Base-by-base conservation (phyloP, 2,888 invertebrate genomes). In the Caenorhabditis uteleia region DNA sequence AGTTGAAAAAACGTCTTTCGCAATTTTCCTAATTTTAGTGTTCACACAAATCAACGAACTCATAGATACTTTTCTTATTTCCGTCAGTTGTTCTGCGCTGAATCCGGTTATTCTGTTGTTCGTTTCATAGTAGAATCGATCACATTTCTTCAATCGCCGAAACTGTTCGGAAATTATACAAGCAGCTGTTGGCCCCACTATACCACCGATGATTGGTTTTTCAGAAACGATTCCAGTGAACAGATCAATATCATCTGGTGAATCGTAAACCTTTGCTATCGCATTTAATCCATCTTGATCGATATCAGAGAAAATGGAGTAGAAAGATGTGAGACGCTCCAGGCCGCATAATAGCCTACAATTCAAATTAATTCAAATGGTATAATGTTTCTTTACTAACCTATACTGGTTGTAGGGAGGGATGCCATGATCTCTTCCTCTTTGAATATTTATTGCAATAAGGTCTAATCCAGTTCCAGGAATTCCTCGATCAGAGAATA, bases 111-210 rank as follows among this genome's bases (percentile, higher is more conserved):
- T 26, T 44, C n/a, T n/a, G 5, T 49, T 26, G n/a, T 23, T 14
- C 21, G 4, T 79, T 47, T 81, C 81, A 54, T 79, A 81, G 45
- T 75, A 97, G 86, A 90, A 95, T 75, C 95, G 87, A 86, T 97
- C 97, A 81, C 95, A 95, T 82, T 92, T 92, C 51, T 79, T 79
- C 50, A 79, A 51, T 25, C 82, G 60, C 20, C 64, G 58, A 60
- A 83, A 83, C 85, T 95, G 95, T 45, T 91, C 91, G 48, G 92
- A 95, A 75, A 97, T 92, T 77, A 97, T 91, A 91, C 88, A 88
- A 20, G 93, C 92, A 82, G 95, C 91, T 0, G 95, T 95, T 0
- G 95, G 95, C 2, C 95, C 95, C 0, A 95, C 91, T 0, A 83
- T 64, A 2, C 74, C 95, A 5, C 94, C 95, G 78, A 91, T 53